These are phyloP conservation scores for Antheraea mylitta DNA, from an alignment of 1,140 invertebrate species.

Conservation along the genomic window DNA sequence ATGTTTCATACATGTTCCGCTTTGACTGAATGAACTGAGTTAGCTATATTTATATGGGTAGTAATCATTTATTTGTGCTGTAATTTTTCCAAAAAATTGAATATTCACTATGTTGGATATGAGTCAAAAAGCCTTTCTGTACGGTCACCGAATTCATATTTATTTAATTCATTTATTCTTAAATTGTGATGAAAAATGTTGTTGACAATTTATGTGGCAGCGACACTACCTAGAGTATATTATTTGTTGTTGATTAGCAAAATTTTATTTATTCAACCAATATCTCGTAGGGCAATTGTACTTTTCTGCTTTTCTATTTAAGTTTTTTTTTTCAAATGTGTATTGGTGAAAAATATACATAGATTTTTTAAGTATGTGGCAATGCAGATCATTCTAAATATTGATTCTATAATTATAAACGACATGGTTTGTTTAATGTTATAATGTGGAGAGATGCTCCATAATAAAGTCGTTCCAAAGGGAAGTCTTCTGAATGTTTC, in stretches of 20 bases:
- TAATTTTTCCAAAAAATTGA: slow-evolving; percentile 68
- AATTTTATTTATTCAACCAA: slow-evolving; percentile 75
- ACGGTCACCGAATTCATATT: slow-evolving; percentile 51
- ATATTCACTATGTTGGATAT: slow-evolving; percentile 78
- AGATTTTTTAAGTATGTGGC: slow-evolving; percentile 77
- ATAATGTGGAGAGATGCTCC: slow-evolving; percentile 60
- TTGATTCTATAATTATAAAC: slow-evolving; percentile 56
- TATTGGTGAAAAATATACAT: slow-evolving; percentile 76
- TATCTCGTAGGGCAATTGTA: slow-evolving; percentile 66
- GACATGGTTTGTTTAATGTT: slow-evolving; percentile 66
- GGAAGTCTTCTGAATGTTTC: slow-evolving; percentile 91
- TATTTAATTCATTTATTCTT: slow-evolving; percentile 50
- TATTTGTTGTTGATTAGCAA: slow-evolving; percentile 74
- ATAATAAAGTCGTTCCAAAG: slow-evolving; percentile 72
- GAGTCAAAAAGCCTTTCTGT: slow-evolving; percentile 74
- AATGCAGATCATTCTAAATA: slow-evolving; percentile 77
- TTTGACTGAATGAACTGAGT: slow-evolving; percentile 76
- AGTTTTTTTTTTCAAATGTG: slow-evolving; percentile 66
- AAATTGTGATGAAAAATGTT: slow-evolving; percentile 74
- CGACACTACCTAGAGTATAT: slow-evolving; percentile 63
- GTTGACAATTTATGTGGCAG: slow-evolving; percentile 73
- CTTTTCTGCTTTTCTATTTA: slow-evolving; percentile 63
- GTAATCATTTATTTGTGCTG: slow-evolving; percentile 56
- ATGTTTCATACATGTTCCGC: slow-evolving; percentile 77
- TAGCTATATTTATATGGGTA: slow-evolving; percentile 75